Base-by-base conservation (phyloP, 2,888 invertebrate genomes). In the Dicycla oo region DNA sequence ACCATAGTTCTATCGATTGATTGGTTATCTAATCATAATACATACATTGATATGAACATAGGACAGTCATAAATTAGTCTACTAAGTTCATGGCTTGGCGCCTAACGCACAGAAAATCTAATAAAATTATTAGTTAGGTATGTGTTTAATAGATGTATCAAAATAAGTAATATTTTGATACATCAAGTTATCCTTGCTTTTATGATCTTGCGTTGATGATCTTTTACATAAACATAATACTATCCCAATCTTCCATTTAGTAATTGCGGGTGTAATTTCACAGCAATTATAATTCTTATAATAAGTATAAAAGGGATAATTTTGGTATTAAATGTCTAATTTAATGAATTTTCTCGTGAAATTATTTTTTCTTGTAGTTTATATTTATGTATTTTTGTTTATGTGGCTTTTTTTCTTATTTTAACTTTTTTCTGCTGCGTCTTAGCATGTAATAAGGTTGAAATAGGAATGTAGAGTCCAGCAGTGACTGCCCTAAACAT, bases 251-350 rank as follows among this genome's bases (percentile, higher is more conserved):
- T 43, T 49, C 20, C 30, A 10, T 57, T 20, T 20, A 69, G 53
- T 73, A 80, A 82, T 82, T 71, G 58, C 40, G 57, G 34, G 13
- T 68, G 40, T 68, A 69, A 75, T 75, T 73, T 56, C 26, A 69
- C 45, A 18, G 51, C n/a, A 45, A 69, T 65, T 64, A 65, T 8
- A 73, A 70, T 63, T 26, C 57, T 57, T 47, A 26, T 26, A 8
- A 7, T 0, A n/a, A n/a, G n/a, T n/a, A 53, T 38, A 34, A n/a
- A 53, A 47, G 3, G 15, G 20, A 45, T 40, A 20, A 20, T 30
- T 47, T 40, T 13, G 26, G 23, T 54, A 61, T 47, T 45, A 18
- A 45, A 45, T 72, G 20, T 34, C n/a, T 49, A 65, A 38, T 49
- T 75, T 1, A 26, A 34, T 7, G 2, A 23, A 51, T 43, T 49